Conservation (phyloP, 2,113 vertebrate genomes). For the Axis porcinus region DNA sequence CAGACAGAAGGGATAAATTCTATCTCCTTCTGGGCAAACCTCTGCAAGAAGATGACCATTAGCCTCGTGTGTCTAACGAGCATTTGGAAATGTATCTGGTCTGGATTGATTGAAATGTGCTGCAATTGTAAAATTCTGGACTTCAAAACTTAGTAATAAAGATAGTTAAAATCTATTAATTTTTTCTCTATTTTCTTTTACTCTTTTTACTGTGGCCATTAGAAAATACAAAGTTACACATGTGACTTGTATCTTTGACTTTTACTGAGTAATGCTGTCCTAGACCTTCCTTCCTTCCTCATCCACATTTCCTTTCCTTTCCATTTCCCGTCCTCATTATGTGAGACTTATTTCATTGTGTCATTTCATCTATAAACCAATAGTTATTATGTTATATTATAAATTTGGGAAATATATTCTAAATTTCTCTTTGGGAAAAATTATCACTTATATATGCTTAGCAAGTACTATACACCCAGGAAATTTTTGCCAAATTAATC, state of each 20-base stretch:
- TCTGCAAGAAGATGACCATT: not conserved
- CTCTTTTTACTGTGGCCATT: not conserved
- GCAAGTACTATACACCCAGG: not conserved
- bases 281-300: not conserved
- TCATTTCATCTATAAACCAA: not conserved
- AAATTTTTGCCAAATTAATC: not conserved
- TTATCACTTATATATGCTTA: not conserved
- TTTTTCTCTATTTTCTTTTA: not conserved
- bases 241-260: not conserved
- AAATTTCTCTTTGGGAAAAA: not conserved
- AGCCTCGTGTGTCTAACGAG: not conserved
- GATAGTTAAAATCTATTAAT: not conserved
- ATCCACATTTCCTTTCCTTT: not conserved
- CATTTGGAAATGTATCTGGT: not conserved
- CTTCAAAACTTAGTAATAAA: not conserved
- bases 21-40: not conserved
- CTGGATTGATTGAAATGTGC: not conserved
- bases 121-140: not conserved
- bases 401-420: not conserved
- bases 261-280: fast-evolving
- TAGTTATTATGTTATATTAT: not conserved
- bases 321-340: not conserved
- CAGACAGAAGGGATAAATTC: not conserved
- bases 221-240: not conserved
- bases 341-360: not conserved